Conservation (phyloP, 2,888 invertebrate species). For the Crepidodera aurea region DNA sequence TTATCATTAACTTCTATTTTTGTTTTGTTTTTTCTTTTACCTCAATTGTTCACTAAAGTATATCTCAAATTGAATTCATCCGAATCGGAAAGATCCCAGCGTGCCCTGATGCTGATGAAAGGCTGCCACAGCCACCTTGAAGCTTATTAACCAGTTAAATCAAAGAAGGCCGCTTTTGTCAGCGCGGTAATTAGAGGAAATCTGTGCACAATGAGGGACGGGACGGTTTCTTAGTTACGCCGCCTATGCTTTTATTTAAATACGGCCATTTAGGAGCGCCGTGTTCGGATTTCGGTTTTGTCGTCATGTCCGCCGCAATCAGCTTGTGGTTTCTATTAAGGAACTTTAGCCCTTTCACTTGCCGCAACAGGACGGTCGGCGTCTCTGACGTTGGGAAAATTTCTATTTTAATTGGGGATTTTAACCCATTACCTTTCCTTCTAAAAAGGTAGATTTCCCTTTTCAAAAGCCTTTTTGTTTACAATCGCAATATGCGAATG, state of each 20-base stretch:
- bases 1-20: too few relatives aligned
- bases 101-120: constrained; percentile 12
- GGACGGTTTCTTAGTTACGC: constrained; percentile 42
- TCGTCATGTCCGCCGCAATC: constrained; percentile 26
- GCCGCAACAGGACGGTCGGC: background rate
- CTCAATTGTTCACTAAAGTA: too few relatives aligned
- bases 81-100: background rate
- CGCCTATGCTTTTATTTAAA: constrained; percentile 35
- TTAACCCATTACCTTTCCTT: constrained; percentile 21
- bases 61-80: too few relatives aligned
- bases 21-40: too few relatives aligned
- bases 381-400: constrained; percentile 6
- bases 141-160: constrained; percentile 39
- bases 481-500: too few relatives aligned
- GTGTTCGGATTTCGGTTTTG: constrained; percentile 29
- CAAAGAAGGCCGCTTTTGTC: constrained; percentile 47
- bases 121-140: constrained; percentile 39
- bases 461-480: background rate
- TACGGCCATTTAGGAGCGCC: constrained; percentile 30
- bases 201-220: constrained; percentile 41
- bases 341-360: constrained; percentile 28
- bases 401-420: constrained; percentile 29
- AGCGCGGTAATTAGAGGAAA: constrained; percentile 49
- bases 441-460: background rate
- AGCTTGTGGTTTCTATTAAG: constrained; percentile 29